A percentile compares a stretch with the other conserved stretches of the same genome.
Evolutionary conservation across 2,113 vertebrate genomes (phyloP).

Genomic region (Numida meleagris): DNA sequence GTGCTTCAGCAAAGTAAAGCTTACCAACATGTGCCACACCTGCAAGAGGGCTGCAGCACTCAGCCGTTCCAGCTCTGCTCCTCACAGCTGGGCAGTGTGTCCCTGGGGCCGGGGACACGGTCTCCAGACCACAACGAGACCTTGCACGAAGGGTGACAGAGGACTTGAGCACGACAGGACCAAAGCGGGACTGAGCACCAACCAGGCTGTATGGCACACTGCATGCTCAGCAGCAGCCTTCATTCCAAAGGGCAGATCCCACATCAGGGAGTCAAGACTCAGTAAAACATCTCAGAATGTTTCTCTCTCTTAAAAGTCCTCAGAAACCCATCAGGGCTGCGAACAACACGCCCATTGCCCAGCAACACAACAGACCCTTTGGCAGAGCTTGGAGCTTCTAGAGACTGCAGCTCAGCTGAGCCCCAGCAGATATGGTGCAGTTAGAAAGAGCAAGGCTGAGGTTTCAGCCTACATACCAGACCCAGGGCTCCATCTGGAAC

Average conservation of each 20-base stretch:
- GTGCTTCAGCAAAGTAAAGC: neutral
- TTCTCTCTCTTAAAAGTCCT: neutral
- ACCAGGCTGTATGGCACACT: neutral
- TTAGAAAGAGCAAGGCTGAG: neutral
- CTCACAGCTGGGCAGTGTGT: rapidly evolving
- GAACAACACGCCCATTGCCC: neutral
- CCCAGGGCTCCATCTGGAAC: neutral
- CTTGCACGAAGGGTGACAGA: neutral
- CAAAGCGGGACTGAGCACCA: neutral
- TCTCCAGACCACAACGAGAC: neutral
- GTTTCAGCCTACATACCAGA: neutral
- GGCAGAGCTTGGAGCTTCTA: neutral
- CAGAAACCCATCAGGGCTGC: neutral
- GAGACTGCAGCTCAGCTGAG: neutral
- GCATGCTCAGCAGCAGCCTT: neutral
- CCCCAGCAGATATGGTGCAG: rapidly evolving
- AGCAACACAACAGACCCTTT: neutral
- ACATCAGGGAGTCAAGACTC: neutral
- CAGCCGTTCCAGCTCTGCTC: neutral
- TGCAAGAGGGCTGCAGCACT: rapidly evolving
- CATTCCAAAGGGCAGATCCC: neutral
- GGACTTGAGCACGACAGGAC: neutral
- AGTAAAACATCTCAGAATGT: neutral
- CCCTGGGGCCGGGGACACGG: neutral
- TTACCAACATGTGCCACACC: neutral